Evolutionary conservation across 2,888 invertebrate genomes (phyloP), one percentile per base, ranked within the genome.

Genomic region (Epirrhoe alternata): DNA sequence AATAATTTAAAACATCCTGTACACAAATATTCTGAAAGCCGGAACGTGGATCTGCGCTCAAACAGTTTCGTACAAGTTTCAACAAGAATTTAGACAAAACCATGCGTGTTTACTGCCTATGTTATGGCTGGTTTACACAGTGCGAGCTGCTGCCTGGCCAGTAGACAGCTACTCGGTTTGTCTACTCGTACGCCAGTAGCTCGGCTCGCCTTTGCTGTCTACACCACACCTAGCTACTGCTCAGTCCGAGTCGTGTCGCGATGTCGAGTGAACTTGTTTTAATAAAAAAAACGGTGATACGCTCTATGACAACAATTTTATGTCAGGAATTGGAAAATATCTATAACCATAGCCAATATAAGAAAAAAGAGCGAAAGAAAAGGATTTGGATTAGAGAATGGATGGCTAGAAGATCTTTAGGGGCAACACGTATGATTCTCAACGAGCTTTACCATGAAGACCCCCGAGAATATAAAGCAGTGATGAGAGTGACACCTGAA

Each of bases 141-240:
- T 64, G 69, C 69, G 61, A 7, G 64, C 68, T 64, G 54, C 68
- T 68, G 61, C 61, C 63, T 52, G 52, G 61, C 56, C 62, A 65
- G 68, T 72, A 68, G 68, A 66, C 68, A 72, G 68, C 68, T 72
- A 72, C 70, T 72, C 70, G 67, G 67, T 51, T 70, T 70, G 67
- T 68, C 70, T 70, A 68, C 70, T 72, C 65, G 72, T 70, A 70
- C 72, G 72, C 72, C 68, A 72, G 66, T 72, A 70, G 70, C 70
- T 72, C 66, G 64, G 72, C 70, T 70, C 68, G 70, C 70, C 69
- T 69, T 60, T 69, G 66, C 69, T 69, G 63, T 66, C 65, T 69
- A 69, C 68, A 66, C 67, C 24, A 67, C 70, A 67, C 57, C 47
- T 62, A 64, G 67, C 69, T 64, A 59, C 69, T 69, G 66, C 61